Conservation (phyloP, 2,797 vertebrate species). For the Glossophaga mutica region DNA sequence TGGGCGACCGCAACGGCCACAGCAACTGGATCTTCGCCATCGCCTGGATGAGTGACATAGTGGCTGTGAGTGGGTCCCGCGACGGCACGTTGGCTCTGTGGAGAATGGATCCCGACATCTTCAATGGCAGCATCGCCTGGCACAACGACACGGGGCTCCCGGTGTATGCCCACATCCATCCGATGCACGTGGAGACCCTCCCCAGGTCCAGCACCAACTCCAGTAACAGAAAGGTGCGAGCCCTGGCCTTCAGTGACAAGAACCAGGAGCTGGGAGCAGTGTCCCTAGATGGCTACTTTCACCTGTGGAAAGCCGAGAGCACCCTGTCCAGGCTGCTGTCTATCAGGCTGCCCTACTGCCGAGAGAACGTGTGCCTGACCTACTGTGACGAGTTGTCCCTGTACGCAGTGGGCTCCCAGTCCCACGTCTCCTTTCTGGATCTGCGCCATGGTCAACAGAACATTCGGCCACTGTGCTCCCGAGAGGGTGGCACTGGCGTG, state of each 20-base stretch:
- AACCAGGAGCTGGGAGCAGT: slow-evolving; percentile 94
- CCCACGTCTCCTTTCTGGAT: slow-evolving; percentile 84
- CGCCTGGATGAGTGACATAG: slow-evolving; percentile 57
- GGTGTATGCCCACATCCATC: slow-evolving; percentile 33
- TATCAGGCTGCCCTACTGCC: slow-evolving; percentile 92
- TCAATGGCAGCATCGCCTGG: background rate
- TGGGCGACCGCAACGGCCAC: slow-evolving; percentile 59
- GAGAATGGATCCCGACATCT: slow-evolving; percentile 1
- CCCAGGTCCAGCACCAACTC: slow-evolving; percentile 26
- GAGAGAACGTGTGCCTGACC: slow-evolving; percentile 96
- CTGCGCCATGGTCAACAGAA: slow-evolving; percentile 87
- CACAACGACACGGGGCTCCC: background rate
- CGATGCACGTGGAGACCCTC: background rate
- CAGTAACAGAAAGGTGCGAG: slow-evolving; percentile 50
- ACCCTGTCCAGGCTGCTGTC: slow-evolving; percentile 70
- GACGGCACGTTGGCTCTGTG: slow-evolving; percentile 52
- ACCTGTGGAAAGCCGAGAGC: slow-evolving; percentile 91
- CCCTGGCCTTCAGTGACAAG: slow-evolving; percentile 45
- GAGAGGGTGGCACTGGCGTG: slow-evolving; percentile 92
- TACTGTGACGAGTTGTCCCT: slow-evolving; percentile 95
- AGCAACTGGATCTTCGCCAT: slow-evolving; percentile 66
- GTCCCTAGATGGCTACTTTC: slow-evolving; percentile 96
- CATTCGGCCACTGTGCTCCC: slow-evolving; percentile 91
- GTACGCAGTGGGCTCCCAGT: slow-evolving; percentile 86
- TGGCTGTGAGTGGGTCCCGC: slow-evolving; percentile 55